phyloP scores from a whole-genome alignment of 2,113 vertebrate genomes.

The Podarcis raffonei region DNA sequence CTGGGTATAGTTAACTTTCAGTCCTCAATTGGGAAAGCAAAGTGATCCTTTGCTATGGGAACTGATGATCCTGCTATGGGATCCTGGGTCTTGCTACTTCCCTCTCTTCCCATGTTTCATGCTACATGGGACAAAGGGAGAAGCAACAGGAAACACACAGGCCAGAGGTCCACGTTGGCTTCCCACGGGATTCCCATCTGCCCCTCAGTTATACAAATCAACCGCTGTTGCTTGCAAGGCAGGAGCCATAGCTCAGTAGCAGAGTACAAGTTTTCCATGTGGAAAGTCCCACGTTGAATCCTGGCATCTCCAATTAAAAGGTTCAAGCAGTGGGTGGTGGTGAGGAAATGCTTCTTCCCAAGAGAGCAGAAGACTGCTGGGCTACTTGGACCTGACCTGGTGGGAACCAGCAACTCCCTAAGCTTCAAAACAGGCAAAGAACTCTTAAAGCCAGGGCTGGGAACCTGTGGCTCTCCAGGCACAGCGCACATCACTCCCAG shows the following conservation, averaged over 20 bases:
- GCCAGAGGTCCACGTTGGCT: not conserved
- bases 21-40: not conserved
- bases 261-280: not conserved
- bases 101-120: too few species aligned
- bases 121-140: too few species aligned
- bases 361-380: not conserved
- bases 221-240: too few species aligned
- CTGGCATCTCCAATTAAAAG: not conserved
- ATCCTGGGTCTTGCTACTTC: not conserved
- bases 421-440: not conserved
- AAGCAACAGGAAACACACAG: not conserved
- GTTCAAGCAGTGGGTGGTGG: too few species aligned
- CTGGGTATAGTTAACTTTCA: not conserved
- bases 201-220: not conserved
- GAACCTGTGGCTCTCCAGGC: too few species aligned
- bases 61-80: not conserved
- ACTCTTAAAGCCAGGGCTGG: not conserved
- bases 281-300: not conserved
- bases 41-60: not conserved
- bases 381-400: not conserved
- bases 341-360: not conserved
- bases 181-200: not conserved
- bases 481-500: too few species aligned
- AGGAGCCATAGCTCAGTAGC: not conserved
- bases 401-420: not conserved